These are phyloP conservation scores for Micromys minutus DNA, from an alignment of 2,113 vertebrate species.

Conservation along the genomic window DNA sequence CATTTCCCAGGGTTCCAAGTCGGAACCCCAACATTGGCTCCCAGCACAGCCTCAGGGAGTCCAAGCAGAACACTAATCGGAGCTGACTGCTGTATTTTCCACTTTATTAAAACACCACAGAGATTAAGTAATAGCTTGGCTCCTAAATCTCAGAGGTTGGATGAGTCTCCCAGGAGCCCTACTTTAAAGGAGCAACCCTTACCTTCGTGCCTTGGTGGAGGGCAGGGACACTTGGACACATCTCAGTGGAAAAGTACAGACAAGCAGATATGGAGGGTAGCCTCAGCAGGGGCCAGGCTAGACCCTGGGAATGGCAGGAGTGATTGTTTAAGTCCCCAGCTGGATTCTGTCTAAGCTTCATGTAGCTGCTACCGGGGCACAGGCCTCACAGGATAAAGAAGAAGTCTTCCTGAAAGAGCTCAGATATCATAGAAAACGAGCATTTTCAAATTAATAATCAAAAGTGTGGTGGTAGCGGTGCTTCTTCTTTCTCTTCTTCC, in stretches of 20 bases:
- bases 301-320: not conserved
- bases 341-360: not conserved
- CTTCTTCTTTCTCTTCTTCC: too few species aligned
- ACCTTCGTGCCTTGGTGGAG: not conserved
- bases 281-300: not conserved
- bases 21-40: not conserved
- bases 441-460: not conserved
- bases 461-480: not conserved
- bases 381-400: not conserved
- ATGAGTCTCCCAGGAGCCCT: not conserved
- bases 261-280: not conserved
- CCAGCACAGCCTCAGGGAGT: not conserved
- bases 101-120: conserved; percentile 69
- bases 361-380: not conserved
- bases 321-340: not conserved
- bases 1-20: conserved; percentile 20
- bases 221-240: not conserved
- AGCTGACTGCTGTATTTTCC: not conserved
- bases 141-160: not conserved
- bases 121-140: conserved; percentile 67
- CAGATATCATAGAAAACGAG: not conserved
- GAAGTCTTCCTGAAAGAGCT: not conserved
- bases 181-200: not conserved
- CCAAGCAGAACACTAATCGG: not conserved
- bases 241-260: not conserved